A percentile compares a stretch with the other conserved stretches of the same genome.
Conservation (phyloP, 2,113 vertebrate genomes). For the Anguilla japonica region DNA sequence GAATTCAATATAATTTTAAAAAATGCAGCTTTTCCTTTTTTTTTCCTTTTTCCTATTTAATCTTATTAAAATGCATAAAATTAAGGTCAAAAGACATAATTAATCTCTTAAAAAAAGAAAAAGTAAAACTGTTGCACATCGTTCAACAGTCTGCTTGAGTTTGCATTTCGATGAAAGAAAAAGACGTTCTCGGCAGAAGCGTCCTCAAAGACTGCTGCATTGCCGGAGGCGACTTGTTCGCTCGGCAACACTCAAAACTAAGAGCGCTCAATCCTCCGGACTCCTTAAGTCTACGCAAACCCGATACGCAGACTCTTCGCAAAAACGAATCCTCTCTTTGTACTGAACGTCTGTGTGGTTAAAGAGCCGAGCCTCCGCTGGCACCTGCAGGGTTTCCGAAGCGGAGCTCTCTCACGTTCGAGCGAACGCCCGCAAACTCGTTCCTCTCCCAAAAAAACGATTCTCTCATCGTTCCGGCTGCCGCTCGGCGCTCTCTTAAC, state of each 20-base stretch:
- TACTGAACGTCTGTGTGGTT: not conserved
- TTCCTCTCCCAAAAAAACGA: not conserved
- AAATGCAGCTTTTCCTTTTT: not conserved
- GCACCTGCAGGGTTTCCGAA: not conserved
- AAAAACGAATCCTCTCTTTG: not conserved
- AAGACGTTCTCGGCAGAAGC: not conserved
- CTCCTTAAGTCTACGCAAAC: not conserved
- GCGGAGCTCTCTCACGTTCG: not conserved
- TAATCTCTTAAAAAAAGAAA: not conserved
- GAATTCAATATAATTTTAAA: not conserved
- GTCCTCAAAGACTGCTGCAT: not conserved
- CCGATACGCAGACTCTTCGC: not conserved
- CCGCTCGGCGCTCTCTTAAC: not conserved
- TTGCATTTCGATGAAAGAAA: not conserved
- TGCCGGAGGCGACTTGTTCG: not conserved
- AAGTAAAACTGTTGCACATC: not conserved
- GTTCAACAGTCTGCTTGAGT: not conserved
- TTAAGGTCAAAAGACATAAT: not conserved
- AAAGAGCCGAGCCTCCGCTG: not conserved
- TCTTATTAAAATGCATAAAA: not conserved
- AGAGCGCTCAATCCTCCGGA: not conserved
- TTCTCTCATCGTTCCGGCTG: not conserved
- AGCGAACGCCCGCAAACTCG: not conserved
- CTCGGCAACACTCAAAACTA: not conserved
- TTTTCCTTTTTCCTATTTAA: no score